phyloP scores from a whole-genome alignment of 2,888 invertebrate species.

The Tyria jacobaeae region DNA sequence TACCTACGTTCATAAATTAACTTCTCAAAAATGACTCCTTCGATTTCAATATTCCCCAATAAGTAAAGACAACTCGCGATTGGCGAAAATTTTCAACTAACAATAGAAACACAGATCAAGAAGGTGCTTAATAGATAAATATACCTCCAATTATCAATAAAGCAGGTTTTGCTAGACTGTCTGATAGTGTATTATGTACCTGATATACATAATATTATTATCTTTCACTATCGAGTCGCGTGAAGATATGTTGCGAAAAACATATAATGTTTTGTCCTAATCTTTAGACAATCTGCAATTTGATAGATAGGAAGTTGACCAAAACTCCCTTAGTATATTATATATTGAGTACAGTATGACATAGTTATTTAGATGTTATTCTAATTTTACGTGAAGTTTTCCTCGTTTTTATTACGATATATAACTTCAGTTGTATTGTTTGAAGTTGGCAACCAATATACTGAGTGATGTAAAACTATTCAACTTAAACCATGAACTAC shows the following conservation, averaged over 20 bases:
- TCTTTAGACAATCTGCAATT: conserved; percentile 31
- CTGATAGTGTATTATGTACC: background rate
- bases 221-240: conserved; percentile 25
- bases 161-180: background rate
- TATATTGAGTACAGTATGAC: background rate
- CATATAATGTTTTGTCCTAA: conserved; percentile 24
- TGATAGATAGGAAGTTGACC: background rate
- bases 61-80: background rate
- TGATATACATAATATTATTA: background rate
- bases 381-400: too few relatives aligned
- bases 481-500: too few relatives aligned
- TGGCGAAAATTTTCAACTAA: background rate
- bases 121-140: background rate
- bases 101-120: background rate
- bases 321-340: background rate
- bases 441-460: too few relatives aligned
- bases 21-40: background rate
- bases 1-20: too few relatives aligned
- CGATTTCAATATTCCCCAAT: too few relatives aligned
- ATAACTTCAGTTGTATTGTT: too few relatives aligned
- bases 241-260: conserved; percentile 18
- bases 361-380: background rate
- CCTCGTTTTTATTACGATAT: too few relatives aligned
- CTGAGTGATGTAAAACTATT: too few relatives aligned
- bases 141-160: background rate